Evolutionary conservation across 1,140 invertebrate genomes (phyloP), one percentile per base, ranked within the genome.

Genomic region (Cyphomyrmex costatus): DNA sequence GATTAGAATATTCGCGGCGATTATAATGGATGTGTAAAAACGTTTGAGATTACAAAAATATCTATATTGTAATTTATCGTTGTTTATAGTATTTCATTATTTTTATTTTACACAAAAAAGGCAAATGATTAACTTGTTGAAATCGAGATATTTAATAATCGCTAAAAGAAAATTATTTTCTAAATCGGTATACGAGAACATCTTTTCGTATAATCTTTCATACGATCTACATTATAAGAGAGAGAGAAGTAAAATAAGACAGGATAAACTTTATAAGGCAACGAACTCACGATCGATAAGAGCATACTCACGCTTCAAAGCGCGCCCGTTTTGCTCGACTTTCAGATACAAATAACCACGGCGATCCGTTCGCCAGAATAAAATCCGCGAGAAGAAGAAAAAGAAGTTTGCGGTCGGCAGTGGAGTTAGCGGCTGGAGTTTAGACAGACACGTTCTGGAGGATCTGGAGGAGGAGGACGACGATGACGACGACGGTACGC

Each of bases 261-360:
- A 73, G 58, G 4, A 46, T 30, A 27, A 49, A 83, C 16, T 30
- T 30, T 68, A 36, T 68, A 70, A 36, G 46, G 30, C 77, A 30
- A 68, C 24, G 30, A 68, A 24, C 21, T n/a, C 68, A 30, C 68
- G 79, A 70, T 83, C 79, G 68, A 83, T 83, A 83, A 71, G 49
- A 80, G 66, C 79, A 74, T 53, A 60, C 79, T 73, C 79, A 82
- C 24, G 68, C 79, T 82, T 36, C 79, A 83, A 74, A 83, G 68
- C 33, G 53, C 68, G 56, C 36, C 53, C 51, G n/a, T 49, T 74
- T 30, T 65, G n/a, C 36, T 66, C 74, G 58, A n/a, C 79, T 87
- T 92, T 8, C 86, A 95, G 94, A 78, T 95, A 95, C 82, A 95
- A 94, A 95, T 95, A 95, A 95, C 94, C 93, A 93, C 92, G 92